A percentile compares a stretch with the other conserved stretches of the same genome.
These are phyloP conservation scores for Drosophila parabipectinata DNA, from an alignment of 1,140 invertebrate species.

Conservation along the genomic window DNA sequence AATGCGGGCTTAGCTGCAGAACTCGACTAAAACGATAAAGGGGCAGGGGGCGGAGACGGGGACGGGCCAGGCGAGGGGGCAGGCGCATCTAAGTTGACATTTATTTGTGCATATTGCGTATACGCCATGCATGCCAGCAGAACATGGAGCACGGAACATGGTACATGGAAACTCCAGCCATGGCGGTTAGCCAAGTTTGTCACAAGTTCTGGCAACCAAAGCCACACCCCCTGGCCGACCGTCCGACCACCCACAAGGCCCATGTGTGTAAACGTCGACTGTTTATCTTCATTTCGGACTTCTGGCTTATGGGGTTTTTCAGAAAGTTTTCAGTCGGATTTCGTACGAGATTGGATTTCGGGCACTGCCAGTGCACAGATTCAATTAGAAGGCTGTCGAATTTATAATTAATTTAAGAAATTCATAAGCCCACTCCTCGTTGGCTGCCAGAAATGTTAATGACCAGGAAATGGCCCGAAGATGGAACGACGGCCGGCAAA, in stretches of 20 bases:
- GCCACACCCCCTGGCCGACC: constrained; percentile 6
- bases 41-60: constrained; percentile 17
- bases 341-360: constrained; percentile 49
- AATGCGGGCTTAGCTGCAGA: constrained; percentile 62
- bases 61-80: not conserved
- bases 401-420: constrained; percentile 74
- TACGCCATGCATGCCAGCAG: constrained; percentile 63
- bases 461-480: constrained; percentile 30
- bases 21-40: not conserved
- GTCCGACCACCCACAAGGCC: not conserved
- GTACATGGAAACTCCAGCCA: constrained; percentile 22
- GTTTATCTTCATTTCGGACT: constrained; percentile 70
- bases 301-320: constrained; percentile 17
- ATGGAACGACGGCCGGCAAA: constrained; percentile 16
- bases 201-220: constrained; percentile 56
- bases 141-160: constrained; percentile 5
- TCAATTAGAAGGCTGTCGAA: constrained; percentile 62
- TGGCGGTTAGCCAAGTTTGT: constrained; percentile 80
- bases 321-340: constrained; percentile 48
- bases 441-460: constrained; percentile 58
- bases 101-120: constrained; percentile 78
- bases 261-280: constrained; percentile 58
- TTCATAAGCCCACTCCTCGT: constrained; percentile 38
- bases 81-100: constrained; percentile 71
- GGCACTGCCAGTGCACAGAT: constrained; percentile 44